Conservation (phyloP, 2,888 invertebrate species). For the Drosophila cognata region DNA sequence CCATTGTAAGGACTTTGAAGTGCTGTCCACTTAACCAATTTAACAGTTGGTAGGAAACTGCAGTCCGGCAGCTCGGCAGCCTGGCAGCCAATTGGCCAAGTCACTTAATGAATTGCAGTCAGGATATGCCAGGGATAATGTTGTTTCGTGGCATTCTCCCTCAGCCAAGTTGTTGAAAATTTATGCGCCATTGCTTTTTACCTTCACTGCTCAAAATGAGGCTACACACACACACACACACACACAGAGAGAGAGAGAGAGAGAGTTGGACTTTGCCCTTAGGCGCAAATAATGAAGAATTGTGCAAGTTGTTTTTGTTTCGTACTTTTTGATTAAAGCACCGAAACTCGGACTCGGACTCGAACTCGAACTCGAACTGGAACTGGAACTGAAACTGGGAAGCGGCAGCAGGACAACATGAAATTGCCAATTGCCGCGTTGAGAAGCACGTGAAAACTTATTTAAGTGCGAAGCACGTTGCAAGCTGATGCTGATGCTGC, state of each 20-base stretch:
- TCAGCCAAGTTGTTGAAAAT: conserved; percentile 55
- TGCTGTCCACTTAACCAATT: conserved; percentile 46
- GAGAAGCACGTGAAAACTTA: conserved; percentile 70
- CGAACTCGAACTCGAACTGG: conserved; percentile 8
- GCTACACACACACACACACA: conserved; percentile 16
- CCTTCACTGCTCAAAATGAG: conserved; percentile 17
- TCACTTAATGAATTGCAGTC: conserved; percentile 69
- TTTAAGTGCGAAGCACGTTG: conserved; percentile 81
- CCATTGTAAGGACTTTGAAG: conserved; percentile 34
- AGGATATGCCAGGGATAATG: conserved; percentile 57
- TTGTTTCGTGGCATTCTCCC: conserved; percentile 34
- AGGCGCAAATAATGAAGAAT: conserved; percentile 65
- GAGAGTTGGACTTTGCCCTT: neutral
- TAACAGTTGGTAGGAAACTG: conserved; percentile 37
- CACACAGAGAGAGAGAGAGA: neutral
- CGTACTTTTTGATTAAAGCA: conserved; percentile 51
- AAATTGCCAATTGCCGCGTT: conserved; percentile 49
- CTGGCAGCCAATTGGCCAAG: conserved; percentile 70
- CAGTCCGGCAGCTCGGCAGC: conserved; percentile 56
- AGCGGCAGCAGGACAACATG: conserved; percentile 29
- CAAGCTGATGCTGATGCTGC: conserved; percentile 57
- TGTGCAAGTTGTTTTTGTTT: conserved; percentile 35
- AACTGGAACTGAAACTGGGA: neutral
- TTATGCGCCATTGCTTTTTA: conserved; percentile 56
- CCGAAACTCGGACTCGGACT: conserved; percentile 17